These are phyloP conservation scores for Agrochola macilenta DNA, from an alignment of 2,888 invertebrate genomes.

Conservation along the genomic window DNA sequence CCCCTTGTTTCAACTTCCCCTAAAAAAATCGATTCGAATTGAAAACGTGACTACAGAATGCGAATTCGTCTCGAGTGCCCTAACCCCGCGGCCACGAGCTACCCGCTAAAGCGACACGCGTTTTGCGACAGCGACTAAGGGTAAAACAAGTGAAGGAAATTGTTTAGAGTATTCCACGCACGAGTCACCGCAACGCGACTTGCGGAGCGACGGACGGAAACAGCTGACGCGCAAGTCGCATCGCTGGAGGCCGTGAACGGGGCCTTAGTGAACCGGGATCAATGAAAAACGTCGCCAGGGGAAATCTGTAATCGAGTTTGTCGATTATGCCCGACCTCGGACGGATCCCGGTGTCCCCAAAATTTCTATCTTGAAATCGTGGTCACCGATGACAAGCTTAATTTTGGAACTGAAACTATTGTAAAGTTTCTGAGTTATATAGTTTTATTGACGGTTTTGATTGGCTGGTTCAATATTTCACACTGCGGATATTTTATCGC, in stretches of 20 bases:
- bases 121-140: not conserved
- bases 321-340: constrained; percentile 81
- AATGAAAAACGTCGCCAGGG: constrained; percentile 81
- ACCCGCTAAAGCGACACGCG: not conserved
- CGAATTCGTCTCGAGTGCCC: constrained; percentile 71
- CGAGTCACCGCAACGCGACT: not conserved
- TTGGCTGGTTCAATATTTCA: not conserved
- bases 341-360: constrained; percentile 67
- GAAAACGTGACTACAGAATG: constrained; percentile 62
- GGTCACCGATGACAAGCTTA: constrained; percentile 70
- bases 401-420: constrained; percentile 56
- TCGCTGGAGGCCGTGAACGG: not conserved
- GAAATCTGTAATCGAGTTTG: constrained; percentile 87
- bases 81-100: constrained; percentile 32
- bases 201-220: not conserved
- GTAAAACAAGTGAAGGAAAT: not conserved
- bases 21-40: constrained; percentile 59
- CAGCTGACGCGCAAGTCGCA: not conserved
- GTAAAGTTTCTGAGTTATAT: constrained; percentile 36
- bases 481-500: not conserved
- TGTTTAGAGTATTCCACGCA: not conserved
- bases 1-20: constrained; percentile 19
- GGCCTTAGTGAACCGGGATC: constrained; percentile 70
- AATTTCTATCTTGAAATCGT: constrained; percentile 77
- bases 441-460: constrained; percentile 9